Evolutionary conservation across 2,113 vertebrate species (phyloP).

Genomic region (Chlamydotis undulata): DNA sequence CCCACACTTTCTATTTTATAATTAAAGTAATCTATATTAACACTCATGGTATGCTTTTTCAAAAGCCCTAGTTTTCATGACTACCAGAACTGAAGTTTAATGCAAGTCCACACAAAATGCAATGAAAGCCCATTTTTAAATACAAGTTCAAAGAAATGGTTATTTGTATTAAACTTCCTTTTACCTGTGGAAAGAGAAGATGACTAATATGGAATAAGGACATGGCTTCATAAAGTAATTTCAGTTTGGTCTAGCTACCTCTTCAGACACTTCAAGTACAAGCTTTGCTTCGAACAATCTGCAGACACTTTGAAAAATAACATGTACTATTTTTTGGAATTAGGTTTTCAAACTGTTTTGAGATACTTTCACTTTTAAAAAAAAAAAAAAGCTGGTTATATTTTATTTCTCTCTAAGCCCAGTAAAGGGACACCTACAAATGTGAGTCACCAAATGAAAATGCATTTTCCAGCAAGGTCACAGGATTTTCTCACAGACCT

Average conservation of each 20-base stretch:
- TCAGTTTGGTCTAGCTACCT: not conserved
- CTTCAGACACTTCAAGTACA: not conserved
- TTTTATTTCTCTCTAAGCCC: not conserved
- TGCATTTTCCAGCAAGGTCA: not conserved
- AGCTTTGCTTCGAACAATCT: not conserved
- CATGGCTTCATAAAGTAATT: not conserved
- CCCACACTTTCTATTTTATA: not conserved
- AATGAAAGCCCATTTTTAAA: not conserved
- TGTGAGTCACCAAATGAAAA: not conserved
- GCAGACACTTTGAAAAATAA: not conserved
- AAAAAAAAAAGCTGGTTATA: not conserved
- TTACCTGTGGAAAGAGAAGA: not conserved
- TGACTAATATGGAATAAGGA: not conserved
- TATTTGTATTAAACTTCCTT: not conserved
- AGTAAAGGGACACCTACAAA: not conserved
- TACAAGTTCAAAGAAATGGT: not conserved
- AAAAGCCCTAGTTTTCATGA: not conserved
- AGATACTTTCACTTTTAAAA: not conserved
- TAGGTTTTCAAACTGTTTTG: not conserved
- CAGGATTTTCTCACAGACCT: not conserved
- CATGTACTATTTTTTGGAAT: not conserved
- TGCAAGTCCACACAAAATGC: not conserved
- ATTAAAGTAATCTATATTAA: not conserved
- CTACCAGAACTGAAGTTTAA: not conserved
- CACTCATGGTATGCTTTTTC: not conserved